Conservation (phyloP, 2,113 vertebrate genomes). For the Pavo muticus region DNA sequence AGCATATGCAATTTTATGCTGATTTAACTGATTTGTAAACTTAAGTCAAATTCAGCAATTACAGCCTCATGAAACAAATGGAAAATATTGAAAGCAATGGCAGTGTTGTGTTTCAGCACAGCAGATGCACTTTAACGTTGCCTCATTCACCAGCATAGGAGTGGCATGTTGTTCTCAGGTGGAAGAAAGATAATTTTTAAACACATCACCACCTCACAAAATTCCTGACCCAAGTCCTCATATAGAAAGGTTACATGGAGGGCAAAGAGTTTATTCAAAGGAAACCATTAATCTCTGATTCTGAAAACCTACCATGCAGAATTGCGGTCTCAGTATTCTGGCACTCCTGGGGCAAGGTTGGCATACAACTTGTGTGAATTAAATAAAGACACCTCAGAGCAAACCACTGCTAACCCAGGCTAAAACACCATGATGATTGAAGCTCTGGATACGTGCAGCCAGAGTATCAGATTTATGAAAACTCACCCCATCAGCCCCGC, state of each 20-base stretch:
- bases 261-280: not conserved
- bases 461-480: not conserved
- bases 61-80: not conserved
- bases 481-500: not conserved
- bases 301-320: not conserved
- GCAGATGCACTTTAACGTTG: not conserved
- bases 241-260: not conserved
- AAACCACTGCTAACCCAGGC: not conserved
- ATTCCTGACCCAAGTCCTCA: fast-evolving
- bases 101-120: not conserved
- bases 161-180: not conserved
- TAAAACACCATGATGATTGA: not conserved
- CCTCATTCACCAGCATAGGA: not conserved
- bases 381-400: not conserved
- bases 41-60: not conserved
- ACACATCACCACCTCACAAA: not conserved
- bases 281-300: not conserved
- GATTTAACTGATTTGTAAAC: not conserved
- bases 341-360: not conserved
- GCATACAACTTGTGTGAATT: not conserved
- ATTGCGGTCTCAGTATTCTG: not conserved
- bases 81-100: not conserved
- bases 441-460: not conserved
- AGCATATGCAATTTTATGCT: not conserved
- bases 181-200: not conserved